Evolutionary conservation across 2,797 vertebrate genomes (phyloP), one percentile per base, ranked within the genome.

Genomic region (Pseudochromis fuscus): DNA sequence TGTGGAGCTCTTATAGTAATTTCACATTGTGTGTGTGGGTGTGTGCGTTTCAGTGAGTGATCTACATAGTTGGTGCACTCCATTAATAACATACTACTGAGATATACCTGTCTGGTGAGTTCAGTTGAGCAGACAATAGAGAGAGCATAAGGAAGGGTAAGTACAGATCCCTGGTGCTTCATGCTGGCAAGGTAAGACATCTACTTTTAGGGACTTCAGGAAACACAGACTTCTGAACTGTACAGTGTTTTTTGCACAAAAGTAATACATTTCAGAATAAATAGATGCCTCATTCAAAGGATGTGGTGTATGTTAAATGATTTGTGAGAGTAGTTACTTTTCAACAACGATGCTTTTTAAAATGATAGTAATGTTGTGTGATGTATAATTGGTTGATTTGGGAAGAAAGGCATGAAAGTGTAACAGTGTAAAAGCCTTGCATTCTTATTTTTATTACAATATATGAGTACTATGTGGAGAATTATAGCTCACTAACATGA

Each of bases 51-150:
- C 6, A 30, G 3, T 51, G 46, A 15, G 16, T 23, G 4, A 31
- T 55, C n/a, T n/a, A n/a, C n/a, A n/a, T n/a, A n/a, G n/a, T n/a
- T n/a, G 4, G 1, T 25, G 11, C 2, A 33, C 4, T 33, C 25
- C 51, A 49, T 40, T 75, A 10, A 19, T 45, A 35, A 59, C 15
- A 23, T 21, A 50, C 42, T 28, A n/a, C 5, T 78, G 19, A 58
- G 60, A 33, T 15, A 60, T 79, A 89, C 92, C 84, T 64, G 92
- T 90, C 88, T 79, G 82, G 72, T 57, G 53, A 83, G 86, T 89
- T 83, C 10, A 23, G 23, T 27, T 44, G 51, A 78, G 70, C 70
- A 49, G 24, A 65, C 19, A 67, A 64, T 73, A 62, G 58, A 46
- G 7, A 21, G 3, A 1, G 15, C 4, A 11, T 12, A 28, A 1